phyloP scores from a whole-genome alignment of 2,888 invertebrate genomes.

The Tenthredo mesomela region DNA sequence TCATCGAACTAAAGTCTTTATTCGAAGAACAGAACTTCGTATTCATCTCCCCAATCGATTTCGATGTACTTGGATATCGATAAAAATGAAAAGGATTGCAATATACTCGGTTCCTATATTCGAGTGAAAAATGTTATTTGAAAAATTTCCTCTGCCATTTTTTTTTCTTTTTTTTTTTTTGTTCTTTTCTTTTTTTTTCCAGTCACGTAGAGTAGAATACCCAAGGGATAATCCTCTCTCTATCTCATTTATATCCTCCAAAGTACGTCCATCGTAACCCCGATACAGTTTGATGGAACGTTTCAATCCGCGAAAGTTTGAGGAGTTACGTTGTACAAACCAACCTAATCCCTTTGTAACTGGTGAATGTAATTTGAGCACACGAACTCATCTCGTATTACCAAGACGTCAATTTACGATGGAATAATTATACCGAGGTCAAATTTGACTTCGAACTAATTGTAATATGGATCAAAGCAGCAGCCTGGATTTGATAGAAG shows the following conservation, averaged over 20 bases:
- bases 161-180: no score
- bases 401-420: conserved; percentile 3
- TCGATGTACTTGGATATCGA: not conserved
- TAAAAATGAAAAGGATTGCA: not conserved
- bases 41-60: not conserved
- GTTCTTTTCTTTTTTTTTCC: not conserved
- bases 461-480: conserved; percentile 5
- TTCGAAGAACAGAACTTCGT: not conserved
- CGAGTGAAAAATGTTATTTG: not conserved
- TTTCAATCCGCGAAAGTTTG: conserved; percentile 6
- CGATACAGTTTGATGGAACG: not conserved
- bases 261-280: not conserved
- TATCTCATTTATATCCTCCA: not conserved
- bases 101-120: not conserved
- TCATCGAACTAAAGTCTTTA: not conserved
- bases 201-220: not conserved
- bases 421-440: conserved; percentile 28
- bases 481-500: not conserved
- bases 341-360: not conserved
- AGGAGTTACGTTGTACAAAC: not conserved
- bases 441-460: conserved; percentile 24
- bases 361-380: conserved; percentile 36
- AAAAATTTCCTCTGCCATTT: not conserved
- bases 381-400: not conserved
- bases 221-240: not conserved